These are phyloP conservation scores for Anagrus nilaparvatae DNA, from an alignment of 1,140 invertebrate genomes.

Conservation along the genomic window DNA sequence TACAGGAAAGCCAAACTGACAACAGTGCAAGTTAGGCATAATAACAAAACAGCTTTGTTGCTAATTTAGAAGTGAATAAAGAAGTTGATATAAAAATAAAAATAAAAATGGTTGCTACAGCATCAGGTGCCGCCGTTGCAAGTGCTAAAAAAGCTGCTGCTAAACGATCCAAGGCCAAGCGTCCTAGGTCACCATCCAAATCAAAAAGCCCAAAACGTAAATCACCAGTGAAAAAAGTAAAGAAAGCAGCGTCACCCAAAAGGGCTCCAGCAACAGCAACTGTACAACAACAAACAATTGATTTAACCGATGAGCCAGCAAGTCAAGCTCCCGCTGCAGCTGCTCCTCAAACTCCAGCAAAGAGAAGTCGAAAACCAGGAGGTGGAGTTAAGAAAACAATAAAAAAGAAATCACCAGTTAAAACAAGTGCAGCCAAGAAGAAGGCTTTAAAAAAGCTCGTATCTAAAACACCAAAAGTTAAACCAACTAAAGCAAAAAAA, in stretches of 20 bases:
- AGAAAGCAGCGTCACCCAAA: constrained; percentile 6
- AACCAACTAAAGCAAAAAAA: no score
- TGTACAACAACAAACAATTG: no score
- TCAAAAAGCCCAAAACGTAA: no score
- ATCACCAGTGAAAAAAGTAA: no score
- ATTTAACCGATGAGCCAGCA: no score
- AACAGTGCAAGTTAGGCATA: neutral
- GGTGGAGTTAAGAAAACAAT: neutral
- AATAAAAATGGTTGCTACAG: neutral
- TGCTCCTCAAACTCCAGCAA: no score
- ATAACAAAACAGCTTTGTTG: neutral
- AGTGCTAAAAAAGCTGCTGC: constrained; percentile 12
- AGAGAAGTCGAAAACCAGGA: no score
- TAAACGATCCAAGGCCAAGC: constrained; percentile 29
- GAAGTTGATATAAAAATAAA: neutral
- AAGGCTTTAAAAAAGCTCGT: no score
- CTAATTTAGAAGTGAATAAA: neutral
- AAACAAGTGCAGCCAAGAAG: no score
- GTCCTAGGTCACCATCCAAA: no score
- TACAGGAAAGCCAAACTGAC: neutral
- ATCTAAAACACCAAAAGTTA: no score
- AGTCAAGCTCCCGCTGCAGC: no score
- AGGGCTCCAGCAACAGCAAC: neutral
- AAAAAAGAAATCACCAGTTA: neutral
- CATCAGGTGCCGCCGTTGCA: constrained; percentile 9